Percentiles rank a stretch among this genome's conserved stretches.
These are phyloP conservation scores for Itoplectis maculator DNA, from an alignment of 2,888 invertebrate species.

Conservation along the genomic window DNA sequence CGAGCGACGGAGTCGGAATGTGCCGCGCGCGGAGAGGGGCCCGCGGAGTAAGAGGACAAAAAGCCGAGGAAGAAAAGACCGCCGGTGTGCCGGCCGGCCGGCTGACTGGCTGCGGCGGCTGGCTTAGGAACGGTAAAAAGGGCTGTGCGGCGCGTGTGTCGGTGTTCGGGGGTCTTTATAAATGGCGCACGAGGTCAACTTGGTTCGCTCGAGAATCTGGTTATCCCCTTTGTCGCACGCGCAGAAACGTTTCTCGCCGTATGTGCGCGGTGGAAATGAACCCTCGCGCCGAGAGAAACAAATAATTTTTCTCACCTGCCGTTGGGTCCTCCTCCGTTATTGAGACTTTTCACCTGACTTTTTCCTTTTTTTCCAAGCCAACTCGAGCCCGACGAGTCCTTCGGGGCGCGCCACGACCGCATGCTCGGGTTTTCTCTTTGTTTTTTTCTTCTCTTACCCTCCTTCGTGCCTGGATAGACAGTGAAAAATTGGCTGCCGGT, in stretches of 20 bases:
- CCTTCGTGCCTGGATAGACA: slow-evolving; percentile 44
- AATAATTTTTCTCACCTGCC: slow-evolving; percentile 45
- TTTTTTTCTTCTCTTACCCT: neutral
- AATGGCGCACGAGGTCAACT: slow-evolving; percentile 47
- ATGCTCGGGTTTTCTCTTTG: slow-evolving; percentile 10
- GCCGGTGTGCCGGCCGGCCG: no score
- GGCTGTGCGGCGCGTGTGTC: neutral
- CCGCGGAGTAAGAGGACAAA: slow-evolving; percentile 25
- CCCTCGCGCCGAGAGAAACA: slow-evolving; percentile 20
- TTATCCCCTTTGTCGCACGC: neutral
- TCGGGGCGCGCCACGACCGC: slow-evolving; percentile 36
- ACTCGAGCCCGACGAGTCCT: neutral
- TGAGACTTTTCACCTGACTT: slow-evolving; percentile 32
- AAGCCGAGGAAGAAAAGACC: slow-evolving; percentile 32
- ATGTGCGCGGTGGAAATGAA: slow-evolving; percentile 10
- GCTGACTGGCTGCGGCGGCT: slow-evolving; percentile 26
- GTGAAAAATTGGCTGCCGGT: slow-evolving; percentile 60
- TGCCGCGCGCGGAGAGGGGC: slow-evolving; percentile 24
- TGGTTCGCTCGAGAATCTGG: slow-evolving; percentile 29
- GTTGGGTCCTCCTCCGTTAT: slow-evolving; percentile 41
- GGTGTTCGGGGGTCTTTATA: slow-evolving; percentile 34
- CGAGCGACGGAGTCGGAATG: slow-evolving; percentile 44
- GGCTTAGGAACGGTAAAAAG: slow-evolving; percentile 24
- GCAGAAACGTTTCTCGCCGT: neutral
- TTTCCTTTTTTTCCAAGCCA: neutral